phyloP scores from a whole-genome alignment of 2,113 vertebrate species.

The Pongo abelii region DNA sequence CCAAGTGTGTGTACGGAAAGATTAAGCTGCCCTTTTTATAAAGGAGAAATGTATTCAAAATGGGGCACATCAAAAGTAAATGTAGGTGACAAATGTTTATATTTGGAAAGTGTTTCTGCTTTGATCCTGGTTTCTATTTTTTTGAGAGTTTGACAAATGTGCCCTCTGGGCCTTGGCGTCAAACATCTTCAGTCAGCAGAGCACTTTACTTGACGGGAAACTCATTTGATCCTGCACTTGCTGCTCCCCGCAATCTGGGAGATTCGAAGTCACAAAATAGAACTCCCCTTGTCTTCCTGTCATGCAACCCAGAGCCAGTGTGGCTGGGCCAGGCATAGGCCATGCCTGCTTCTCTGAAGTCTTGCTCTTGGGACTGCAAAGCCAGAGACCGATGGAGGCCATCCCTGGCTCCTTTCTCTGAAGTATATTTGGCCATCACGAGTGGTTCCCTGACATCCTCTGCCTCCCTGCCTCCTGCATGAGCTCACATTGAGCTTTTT shows the following conservation, averaged over 20 bases:
- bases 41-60: conserved; percentile 82
- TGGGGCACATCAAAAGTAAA: conserved; percentile 88
- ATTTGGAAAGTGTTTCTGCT: conserved; percentile 87
- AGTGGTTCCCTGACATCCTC: neutral
- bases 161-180: conserved; percentile 85
- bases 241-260: neutral
- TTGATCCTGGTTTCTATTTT: conserved; percentile 87
- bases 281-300: neutral
- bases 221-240: conserved; percentile 85
- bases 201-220: conserved; percentile 82
- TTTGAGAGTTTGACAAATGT: conserved; percentile 89
- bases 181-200: conserved; percentile 82
- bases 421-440: neutral
- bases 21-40: conserved; percentile 82
- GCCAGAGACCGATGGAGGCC: rapidly evolving
- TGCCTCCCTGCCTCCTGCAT: neutral
- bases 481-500: conserved; percentile 47
- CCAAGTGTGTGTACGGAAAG: conserved; percentile 82
- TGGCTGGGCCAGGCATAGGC: neutral
- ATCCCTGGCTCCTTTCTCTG: neutral
- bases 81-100: conserved; percentile 90
- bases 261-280: neutral
- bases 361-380: neutral
- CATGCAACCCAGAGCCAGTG: rapidly evolving
- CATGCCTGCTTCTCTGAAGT: neutral